phyloP scores from a whole-genome alignment of 2,797 vertebrate genomes.

The Catostomus latipinnis region DNA sequence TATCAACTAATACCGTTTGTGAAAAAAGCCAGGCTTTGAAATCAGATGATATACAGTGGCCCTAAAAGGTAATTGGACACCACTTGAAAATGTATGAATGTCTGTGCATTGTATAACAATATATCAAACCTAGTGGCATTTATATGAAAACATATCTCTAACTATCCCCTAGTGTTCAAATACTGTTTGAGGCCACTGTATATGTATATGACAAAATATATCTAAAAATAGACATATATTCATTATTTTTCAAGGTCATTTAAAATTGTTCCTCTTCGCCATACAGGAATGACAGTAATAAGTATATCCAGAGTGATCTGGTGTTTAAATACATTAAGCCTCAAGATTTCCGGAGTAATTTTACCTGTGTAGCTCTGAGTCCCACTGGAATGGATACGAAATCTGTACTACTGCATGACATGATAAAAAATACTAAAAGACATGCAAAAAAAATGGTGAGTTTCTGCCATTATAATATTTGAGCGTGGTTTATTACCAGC shows the following conservation, averaged over 20 bases:
- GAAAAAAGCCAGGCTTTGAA: too few relatives aligned
- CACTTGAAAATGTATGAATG: too few relatives aligned
- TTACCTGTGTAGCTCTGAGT: constrained; percentile 43
- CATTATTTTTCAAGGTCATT: not conserved
- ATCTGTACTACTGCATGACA: not conserved
- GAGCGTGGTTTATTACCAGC: not conserved
- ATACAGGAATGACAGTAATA: not conserved
- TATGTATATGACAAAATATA: not conserved
- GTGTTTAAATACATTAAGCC: not conserved
- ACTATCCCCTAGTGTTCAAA: too few relatives aligned
- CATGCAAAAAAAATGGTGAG: not conserved
- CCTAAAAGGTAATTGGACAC: too few relatives aligned
- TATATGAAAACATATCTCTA: too few relatives aligned
- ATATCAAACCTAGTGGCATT: too few relatives aligned
- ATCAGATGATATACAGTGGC: too few relatives aligned
- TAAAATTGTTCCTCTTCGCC: not conserved
- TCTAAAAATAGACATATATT: not conserved
- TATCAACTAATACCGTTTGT: too few relatives aligned
- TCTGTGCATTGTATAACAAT: too few relatives aligned
- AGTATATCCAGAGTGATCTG: not conserved
- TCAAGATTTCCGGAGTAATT: not conserved
- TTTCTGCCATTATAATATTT: not conserved
- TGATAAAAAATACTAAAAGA: not conserved
- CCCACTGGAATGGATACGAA: constrained; percentile 28
- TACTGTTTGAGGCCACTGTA: not conserved